These are phyloP conservation scores for Drosophila kambysellisi DNA, from an alignment of 2,888 invertebrate genomes.

Conservation along the genomic window DNA sequence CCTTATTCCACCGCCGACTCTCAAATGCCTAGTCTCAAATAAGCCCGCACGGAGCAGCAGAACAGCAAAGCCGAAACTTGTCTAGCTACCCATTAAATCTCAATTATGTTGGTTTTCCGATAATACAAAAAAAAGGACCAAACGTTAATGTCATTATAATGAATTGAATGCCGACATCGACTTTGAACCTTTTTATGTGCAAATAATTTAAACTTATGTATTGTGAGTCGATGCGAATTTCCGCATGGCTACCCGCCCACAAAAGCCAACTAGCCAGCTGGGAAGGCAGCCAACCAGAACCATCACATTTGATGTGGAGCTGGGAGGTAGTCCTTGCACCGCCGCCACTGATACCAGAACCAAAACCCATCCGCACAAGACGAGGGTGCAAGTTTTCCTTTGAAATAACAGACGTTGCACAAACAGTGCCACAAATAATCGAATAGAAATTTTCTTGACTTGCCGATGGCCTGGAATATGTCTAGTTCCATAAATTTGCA, in stretches of 20 bases:
- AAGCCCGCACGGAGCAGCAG: slow-evolving; percentile 51
- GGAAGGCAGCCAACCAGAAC: slow-evolving; percentile 19
- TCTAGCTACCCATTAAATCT: slow-evolving; percentile 70
- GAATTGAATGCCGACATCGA: slow-evolving; percentile 61
- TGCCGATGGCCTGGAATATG: slow-evolving; percentile 5
- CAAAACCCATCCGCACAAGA: slow-evolving; percentile 27
- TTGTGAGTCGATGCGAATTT: slow-evolving; percentile 53
- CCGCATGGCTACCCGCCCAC: slow-evolving; percentile 56
- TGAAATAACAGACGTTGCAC: slow-evolving; percentile 64
- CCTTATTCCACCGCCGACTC: background rate
- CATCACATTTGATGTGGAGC: slow-evolving; percentile 11
- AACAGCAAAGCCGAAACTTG: slow-evolving; percentile 24
- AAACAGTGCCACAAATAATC: slow-evolving; percentile 15
- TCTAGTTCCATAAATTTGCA: background rate
- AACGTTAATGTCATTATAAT: slow-evolving; percentile 76
- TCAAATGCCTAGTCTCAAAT: slow-evolving; percentile 40
- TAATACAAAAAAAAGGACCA: slow-evolving; percentile 44
- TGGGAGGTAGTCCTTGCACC: background rate
- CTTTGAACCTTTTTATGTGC: slow-evolving; percentile 71
- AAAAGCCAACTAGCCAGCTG: slow-evolving; percentile 37
- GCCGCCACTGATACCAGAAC: background rate
- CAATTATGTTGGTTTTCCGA: slow-evolving; percentile 58
- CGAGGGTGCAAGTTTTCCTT: slow-evolving; percentile 63
- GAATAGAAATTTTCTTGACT: background rate
- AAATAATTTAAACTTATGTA: slow-evolving; percentile 74